Conservation (phyloP, 2,888 invertebrate species). For the Eilema depressum region DNA sequence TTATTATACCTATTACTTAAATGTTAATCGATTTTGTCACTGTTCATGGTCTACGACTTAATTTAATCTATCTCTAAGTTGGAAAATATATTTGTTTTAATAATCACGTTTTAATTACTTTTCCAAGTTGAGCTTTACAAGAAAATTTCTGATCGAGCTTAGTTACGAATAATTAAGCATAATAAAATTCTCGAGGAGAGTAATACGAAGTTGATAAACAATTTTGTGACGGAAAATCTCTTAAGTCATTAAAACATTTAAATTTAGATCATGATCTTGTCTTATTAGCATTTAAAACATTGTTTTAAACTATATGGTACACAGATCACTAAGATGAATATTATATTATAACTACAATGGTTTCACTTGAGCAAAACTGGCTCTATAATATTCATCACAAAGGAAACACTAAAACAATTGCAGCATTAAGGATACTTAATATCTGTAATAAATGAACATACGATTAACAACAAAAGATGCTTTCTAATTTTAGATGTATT, state of each 20-base stretch:
- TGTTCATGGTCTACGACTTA: background rate
- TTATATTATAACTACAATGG: too few relatives aligned
- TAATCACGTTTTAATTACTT: conserved; percentile 8
- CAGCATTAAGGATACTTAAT: background rate
- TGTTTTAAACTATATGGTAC: background rate
- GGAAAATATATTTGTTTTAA: background rate
- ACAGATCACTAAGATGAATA: background rate
- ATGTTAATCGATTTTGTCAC: background rate
- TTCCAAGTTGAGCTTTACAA: background rate
- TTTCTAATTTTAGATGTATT: conserved; percentile 1
- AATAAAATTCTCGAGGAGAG: conserved; percentile 6
- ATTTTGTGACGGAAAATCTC: background rate
- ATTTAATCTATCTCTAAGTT: conserved; percentile 2
- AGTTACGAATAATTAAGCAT: conserved; percentile 14
- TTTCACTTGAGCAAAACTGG: background rate
- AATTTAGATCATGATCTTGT: background rate
- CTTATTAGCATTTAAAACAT: background rate
- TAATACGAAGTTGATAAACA: background rate
- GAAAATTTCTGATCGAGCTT: conserved; percentile 4
- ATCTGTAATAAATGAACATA: background rate
- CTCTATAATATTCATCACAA: background rate
- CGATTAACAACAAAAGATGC: background rate
- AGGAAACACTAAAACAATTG: background rate
- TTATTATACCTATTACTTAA: background rate
- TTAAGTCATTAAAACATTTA: background rate